phyloP scores from a whole-genome alignment of 2,888 invertebrate genomes.

The Tetanocera ferruginea region DNA sequence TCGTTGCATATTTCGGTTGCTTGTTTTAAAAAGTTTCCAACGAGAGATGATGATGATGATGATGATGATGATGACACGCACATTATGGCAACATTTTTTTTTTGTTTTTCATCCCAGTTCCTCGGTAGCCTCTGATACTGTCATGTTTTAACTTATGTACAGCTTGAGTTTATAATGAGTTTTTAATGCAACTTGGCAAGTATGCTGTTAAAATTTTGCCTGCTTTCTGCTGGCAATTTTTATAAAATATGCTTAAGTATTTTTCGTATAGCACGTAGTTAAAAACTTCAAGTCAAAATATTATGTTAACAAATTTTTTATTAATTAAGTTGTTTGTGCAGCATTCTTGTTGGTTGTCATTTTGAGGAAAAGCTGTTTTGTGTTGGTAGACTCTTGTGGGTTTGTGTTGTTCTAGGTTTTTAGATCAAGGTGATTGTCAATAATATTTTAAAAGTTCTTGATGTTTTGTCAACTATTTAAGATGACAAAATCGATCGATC shows the following conservation, averaged over 20 bases:
- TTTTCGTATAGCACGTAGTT: neutral
- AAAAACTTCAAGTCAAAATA: neutral
- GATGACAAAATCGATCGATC: too few species aligned
- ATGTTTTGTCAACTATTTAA: too few species aligned
- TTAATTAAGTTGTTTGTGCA: slow-evolving; percentile 11
- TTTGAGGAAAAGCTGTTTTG: neutral
- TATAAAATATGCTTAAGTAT: neutral
- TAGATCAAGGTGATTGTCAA: too few species aligned
- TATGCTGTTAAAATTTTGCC: neutral
- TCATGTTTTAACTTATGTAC: too few species aligned
- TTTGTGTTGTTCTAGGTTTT: too few species aligned
- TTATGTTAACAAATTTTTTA: neutral
- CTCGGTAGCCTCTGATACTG: neutral
- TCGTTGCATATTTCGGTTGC: neutral
- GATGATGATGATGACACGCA: too few species aligned
- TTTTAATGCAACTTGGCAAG: slow-evolving; percentile 33
- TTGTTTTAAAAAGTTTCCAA: neutral
- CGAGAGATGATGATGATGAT: too few species aligned
- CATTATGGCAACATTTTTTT: neutral
- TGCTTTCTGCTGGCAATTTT: slow-evolving; percentile 10
- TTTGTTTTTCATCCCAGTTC: neutral
- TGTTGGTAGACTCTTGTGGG: too few species aligned
- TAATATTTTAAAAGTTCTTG: too few species aligned
- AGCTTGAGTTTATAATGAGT: slow-evolving; percentile 21
- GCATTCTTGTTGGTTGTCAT: neutral